Conservation (phyloP, 2,797 vertebrate genomes). For the Podarcis siculus region DNA sequence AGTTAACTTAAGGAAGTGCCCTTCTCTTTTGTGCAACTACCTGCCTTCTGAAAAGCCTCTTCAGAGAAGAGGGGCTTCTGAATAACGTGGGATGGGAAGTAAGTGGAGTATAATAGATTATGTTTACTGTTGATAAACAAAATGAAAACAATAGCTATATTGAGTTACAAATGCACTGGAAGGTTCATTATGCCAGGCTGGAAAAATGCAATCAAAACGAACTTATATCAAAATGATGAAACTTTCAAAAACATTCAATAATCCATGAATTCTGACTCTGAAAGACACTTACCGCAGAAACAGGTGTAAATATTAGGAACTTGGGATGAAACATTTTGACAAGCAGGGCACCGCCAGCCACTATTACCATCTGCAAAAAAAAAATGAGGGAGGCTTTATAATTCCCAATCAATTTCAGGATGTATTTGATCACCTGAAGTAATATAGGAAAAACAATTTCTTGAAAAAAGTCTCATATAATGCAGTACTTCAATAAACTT, state of each 20-base stretch:
- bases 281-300: constrained; percentile 92
- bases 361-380: constrained; percentile 84
- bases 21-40: too few relatives aligned
- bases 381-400: background rate
- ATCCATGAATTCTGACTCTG: constrained; percentile 6
- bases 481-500: background rate
- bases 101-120: background rate
- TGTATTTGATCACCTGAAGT: background rate
- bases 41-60: too few relatives aligned
- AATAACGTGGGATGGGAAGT: background rate
- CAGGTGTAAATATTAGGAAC: constrained; percentile 90
- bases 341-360: constrained; percentile 97
- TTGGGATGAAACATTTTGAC: constrained; percentile 91
- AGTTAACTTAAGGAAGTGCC: too few relatives aligned
- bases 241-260: background rate
- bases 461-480: background rate
- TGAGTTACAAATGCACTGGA: background rate
- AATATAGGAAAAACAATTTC: background rate
- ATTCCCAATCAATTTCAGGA: background rate
- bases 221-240: background rate
- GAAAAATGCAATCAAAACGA: background rate
- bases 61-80: background rate
- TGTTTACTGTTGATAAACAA: background rate
- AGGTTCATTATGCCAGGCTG: background rate
- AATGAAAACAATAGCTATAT: background rate